Percentiles rank a stretch among this genome's conserved stretches.
Evolutionary conservation across 2,888 invertebrate genomes (phyloP).

Genomic region (Tetragonisca angustula): DNA sequence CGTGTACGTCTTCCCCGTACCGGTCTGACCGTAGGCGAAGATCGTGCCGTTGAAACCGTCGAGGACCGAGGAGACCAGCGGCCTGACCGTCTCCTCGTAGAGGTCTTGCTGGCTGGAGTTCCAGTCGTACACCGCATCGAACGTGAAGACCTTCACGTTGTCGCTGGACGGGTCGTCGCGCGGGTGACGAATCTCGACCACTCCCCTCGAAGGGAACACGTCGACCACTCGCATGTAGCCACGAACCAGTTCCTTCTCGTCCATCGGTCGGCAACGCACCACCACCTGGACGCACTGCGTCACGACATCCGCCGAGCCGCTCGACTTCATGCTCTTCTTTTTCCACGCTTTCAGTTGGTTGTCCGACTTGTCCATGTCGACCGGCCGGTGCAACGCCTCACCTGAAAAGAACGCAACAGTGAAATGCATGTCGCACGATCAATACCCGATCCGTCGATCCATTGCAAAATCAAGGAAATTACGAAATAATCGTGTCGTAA

Average conservation of each 20-base stretch:
- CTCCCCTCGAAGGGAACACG: constrained; percentile 93
- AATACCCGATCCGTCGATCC: not conserved
- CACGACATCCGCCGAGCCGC: constrained; percentile 60
- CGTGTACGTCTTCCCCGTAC: constrained; percentile 94
- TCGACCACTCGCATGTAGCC: constrained; percentile 92
- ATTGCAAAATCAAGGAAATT: constrained; percentile 6
- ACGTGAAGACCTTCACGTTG: constrained; percentile 96
- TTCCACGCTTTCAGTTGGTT: constrained; percentile 71
- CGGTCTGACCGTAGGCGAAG: constrained; percentile 99
- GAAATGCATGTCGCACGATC: constrained; percentile 4
- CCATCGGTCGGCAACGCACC: constrained; percentile 98
- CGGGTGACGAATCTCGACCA: constrained; percentile 95
- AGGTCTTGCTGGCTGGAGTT: constrained; percentile 95
- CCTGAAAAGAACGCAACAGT: constrained; percentile 23
- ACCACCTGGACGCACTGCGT: constrained; percentile 96
- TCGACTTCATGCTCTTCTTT: constrained; percentile 69
- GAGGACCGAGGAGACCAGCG: constrained; percentile 96
- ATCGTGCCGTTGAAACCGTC: constrained; percentile 99
- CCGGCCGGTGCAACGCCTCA: not conserved
- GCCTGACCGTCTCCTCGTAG: constrained; percentile 98
- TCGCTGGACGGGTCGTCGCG: constrained; percentile 88
- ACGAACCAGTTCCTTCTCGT: constrained; percentile 91
- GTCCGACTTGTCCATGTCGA: constrained; percentile 67
- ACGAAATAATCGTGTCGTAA: not conserved
- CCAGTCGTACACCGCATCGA: constrained; percentile 98